Base-by-base conservation (phyloP, 2,113 vertebrate species). In the Oceanodroma tethys region DNA sequence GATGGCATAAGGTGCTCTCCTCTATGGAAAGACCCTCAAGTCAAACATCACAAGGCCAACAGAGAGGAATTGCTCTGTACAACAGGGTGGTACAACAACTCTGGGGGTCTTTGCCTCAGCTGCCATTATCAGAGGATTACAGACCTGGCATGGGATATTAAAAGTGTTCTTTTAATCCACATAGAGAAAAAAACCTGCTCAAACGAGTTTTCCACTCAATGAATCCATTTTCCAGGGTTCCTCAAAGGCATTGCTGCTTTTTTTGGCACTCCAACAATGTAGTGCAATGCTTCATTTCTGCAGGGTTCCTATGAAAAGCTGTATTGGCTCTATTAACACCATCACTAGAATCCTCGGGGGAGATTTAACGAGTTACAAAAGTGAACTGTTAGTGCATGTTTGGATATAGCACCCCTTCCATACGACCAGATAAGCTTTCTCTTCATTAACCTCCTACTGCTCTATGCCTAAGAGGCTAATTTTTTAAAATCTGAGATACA, bases 41-140 rank as follows among this genome's bases (percentile, higher is more conserved):
- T 63, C n/a, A 63, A 53, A 43, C 8, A 4, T 3, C 3, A 9
- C 68, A 73, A 89, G 25, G 38, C 47, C 52, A 59, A 36, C 27
- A 71, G 40, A 71, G 68, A 47, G 7, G 38, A 74, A 71, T 18
- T 2, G 9, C 13, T 16, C 38, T 36, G 9, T 43, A 68, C 29
- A 68, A 13, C 15, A 4, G 0, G 0, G 12, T 38, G 50, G 50
- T 48, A 22, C 42, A 40, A 13, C 36, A 56, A 6, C 45, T 60
- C n/a, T 2, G 0, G 13, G 10, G 1, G 4, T 14, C 52, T 74
- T 58, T 66, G 18, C 26, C 50, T 81, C 56, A 47, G n/a, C 36
- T 59, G 53, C 27, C 30, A 4, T 34, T 60, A 40, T 30, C 23
- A 36, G 52, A 74, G 23, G 12, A 32, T n/a, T 45, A 62, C 25